Evolutionary conservation across 2,113 vertebrate species (phyloP).

Genomic region (Tautogolabrus adspersus): DNA sequence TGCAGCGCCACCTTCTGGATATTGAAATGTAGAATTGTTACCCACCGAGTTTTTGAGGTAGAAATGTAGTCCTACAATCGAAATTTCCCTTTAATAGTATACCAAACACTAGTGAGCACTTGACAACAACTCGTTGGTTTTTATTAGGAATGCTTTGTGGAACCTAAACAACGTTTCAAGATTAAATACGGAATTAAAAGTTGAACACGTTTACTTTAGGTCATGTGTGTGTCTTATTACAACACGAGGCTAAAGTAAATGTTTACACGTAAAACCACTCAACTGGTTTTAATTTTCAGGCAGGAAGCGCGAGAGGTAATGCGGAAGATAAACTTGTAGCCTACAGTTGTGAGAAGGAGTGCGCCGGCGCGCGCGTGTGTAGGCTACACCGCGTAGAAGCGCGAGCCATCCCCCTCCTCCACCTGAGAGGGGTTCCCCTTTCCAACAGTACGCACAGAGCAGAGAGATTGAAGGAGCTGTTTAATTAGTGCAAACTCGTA

Average conservation of each 20-base stretch:
- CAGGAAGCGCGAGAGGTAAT: constrained; percentile 65
- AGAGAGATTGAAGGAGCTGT: not conserved
- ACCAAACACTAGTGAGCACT: too few relatives aligned
- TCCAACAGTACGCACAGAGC: constrained; percentile 2
- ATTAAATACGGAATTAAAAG: not conserved
- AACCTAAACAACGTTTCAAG: too few relatives aligned
- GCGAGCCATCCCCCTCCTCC: constrained; percentile 24
- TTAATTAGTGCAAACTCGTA: not conserved
- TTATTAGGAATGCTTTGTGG: too few relatives aligned
- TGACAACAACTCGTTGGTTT: too few relatives aligned
- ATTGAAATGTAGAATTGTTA: not conserved
- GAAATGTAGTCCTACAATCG: too few relatives aligned
- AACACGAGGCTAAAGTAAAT: not conserved
- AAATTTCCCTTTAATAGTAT: too few relatives aligned
- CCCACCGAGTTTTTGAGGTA: too few relatives aligned
- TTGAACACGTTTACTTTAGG: not conserved
- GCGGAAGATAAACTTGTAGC: constrained; percentile 71
- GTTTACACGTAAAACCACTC: constrained; percentile 18
- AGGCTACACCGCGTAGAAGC: constrained; percentile 43
- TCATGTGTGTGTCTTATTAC: not conserved
- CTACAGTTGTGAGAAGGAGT: constrained; percentile 11
- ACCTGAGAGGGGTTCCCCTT: constrained; percentile 67
- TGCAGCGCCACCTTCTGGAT: not conserved
- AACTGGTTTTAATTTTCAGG: constrained; percentile 43
- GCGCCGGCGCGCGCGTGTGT: constrained; percentile 34